Conservation (phyloP, 1,140 invertebrate genomes). For the Eulimnadia texana region DNA sequence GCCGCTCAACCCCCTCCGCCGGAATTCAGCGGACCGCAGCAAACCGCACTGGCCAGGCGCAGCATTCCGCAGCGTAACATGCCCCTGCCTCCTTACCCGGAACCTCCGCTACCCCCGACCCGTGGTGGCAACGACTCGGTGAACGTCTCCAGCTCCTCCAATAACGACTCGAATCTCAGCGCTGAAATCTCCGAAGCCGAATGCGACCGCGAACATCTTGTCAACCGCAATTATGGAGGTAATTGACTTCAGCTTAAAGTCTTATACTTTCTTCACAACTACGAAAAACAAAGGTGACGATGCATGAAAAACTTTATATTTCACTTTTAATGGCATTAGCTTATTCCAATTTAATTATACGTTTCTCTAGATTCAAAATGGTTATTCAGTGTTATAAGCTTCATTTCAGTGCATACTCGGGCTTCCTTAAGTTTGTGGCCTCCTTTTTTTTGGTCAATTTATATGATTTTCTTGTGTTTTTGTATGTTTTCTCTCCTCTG, state of each 20-base stretch:
- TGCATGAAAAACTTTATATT: neutral
- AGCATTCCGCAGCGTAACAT: slow-evolving; percentile 31
- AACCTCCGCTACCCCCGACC: slow-evolving; percentile 49
- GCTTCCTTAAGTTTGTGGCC: slow-evolving; percentile 52
- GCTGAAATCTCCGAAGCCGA: slow-evolving; percentile 86
- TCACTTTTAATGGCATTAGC: slow-evolving; percentile 1
- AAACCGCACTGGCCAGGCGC: slow-evolving; percentile 48
- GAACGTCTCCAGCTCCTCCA: slow-evolving; percentile 81
- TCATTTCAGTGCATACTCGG: slow-evolving; percentile 35
- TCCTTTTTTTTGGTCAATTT: neutral
- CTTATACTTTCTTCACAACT: neutral
- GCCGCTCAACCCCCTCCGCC: slow-evolving; percentile 47
- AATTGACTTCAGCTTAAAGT: slow-evolving; percentile 28
- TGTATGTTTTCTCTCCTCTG: slow-evolving; percentile 35
- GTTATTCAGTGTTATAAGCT: slow-evolving; percentile 14
- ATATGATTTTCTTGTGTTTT: slow-evolving; percentile 30
- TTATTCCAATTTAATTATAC: neutral
- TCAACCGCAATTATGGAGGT: slow-evolving; percentile 58
- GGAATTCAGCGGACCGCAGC: slow-evolving; percentile 1
- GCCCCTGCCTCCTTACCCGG: slow-evolving; percentile 33
- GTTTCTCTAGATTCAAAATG: neutral
- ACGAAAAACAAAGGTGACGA: neutral
- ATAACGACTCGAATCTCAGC: slow-evolving; percentile 81
- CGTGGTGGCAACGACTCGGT: slow-evolving; percentile 45
- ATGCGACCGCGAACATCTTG: slow-evolving; percentile 64